Evolutionary conservation across 2,113 vertebrate species (phyloP).

Genomic region (Passer domesticus): DNA sequence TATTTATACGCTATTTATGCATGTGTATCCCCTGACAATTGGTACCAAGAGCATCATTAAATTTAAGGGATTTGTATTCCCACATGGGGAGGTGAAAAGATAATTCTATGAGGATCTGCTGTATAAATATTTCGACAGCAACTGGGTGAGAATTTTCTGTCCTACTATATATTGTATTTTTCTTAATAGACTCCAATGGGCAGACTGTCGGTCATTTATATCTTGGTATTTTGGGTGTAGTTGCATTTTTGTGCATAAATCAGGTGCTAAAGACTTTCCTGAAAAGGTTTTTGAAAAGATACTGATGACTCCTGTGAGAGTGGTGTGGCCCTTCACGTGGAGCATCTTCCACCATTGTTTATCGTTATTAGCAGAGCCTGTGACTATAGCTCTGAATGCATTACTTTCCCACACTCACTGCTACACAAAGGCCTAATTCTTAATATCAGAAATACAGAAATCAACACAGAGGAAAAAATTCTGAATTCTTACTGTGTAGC

Average conservation of each 20-base stretch:
- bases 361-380: neutral
- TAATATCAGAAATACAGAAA: neutral
- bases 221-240: neutral
- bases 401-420: neutral
- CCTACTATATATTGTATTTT: neutral
- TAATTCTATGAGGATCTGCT: conserved; percentile 1
- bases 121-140: conserved; percentile 13
- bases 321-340: neutral
- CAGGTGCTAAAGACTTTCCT: neutral
- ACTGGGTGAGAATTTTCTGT: neutral
- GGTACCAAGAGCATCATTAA: conserved; percentile 18
- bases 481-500: neutral
- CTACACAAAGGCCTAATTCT: neutral
- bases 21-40: neutral
- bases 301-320: neutral
- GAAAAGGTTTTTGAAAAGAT: neutral
- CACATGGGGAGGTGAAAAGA: neutral
- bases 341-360: neutral
- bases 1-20: neutral
- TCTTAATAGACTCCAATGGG: neutral
- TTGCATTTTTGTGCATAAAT: neutral
- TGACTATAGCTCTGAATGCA: neutral
- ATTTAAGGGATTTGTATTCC: conserved; percentile 21
- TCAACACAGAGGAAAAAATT: neutral
- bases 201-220: neutral